A percentile compares a stretch with the other conserved stretches of the same genome.
phyloP scores from a whole-genome alignment of 2,888 invertebrate genomes.

The Heliconius aoede region DNA sequence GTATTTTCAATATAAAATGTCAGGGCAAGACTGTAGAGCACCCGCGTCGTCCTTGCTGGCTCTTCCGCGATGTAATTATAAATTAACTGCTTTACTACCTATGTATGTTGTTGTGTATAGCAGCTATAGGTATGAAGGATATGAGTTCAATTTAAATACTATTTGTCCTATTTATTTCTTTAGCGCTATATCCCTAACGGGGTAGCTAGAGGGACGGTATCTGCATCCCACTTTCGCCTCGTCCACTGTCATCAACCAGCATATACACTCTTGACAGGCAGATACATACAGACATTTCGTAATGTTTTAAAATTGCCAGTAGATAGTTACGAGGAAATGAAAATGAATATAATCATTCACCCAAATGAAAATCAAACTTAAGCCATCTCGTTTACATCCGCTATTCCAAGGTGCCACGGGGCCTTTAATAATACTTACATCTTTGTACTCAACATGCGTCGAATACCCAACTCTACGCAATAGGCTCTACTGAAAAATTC shows the following conservation, averaged over 20 bases:
- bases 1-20: neutral
- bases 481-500: neutral
- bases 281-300: too few relatives aligned
- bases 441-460: neutral
- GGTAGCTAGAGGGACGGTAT: neutral
- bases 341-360: too few relatives aligned
- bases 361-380: too few relatives aligned
- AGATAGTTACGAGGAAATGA: too few relatives aligned
- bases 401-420: neutral
- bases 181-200: too few relatives aligned
- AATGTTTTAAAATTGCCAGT: too few relatives aligned
- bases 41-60: slow-evolving; percentile 18
- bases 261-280: too few relatives aligned
- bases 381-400: neutral
- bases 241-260: neutral
- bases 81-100: neutral
- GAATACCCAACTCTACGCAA: neutral
- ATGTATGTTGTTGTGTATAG: neutral
- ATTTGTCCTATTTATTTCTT: neutral
- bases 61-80: slow-evolving; percentile 33
- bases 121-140: neutral
- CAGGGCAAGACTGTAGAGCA: neutral
- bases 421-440: neutral
- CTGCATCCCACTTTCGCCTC: neutral
- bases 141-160: neutral